These are phyloP conservation scores for Orussus abietinus DNA, from an alignment of 1,140 invertebrate species.

Conservation along the genomic window DNA sequence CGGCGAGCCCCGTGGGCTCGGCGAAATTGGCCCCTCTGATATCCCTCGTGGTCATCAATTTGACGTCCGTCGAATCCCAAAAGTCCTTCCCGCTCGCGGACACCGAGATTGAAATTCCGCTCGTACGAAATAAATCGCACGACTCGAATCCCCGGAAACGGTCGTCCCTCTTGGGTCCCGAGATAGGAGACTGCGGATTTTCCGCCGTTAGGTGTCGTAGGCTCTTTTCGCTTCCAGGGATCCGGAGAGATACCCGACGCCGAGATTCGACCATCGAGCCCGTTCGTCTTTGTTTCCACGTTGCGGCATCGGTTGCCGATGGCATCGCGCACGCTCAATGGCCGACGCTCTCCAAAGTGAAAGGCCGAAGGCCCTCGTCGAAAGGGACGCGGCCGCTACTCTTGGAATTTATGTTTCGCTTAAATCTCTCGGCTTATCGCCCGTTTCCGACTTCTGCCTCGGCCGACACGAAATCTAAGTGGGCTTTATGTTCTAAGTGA, in stretches of 20 bases:
- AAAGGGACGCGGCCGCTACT: too few relatives aligned
- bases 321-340: too few relatives aligned
- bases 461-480: too few relatives aligned
- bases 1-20: too few relatives aligned
- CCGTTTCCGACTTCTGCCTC: too few relatives aligned
- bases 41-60: not conserved
- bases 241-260: not conserved
- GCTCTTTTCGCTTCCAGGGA: slow-evolving; percentile 13
- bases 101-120: not conserved
- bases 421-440: too few relatives aligned
- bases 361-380: too few relatives aligned
- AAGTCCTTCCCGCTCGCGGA: not conserved
- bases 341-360: too few relatives aligned
- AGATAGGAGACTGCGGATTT: slow-evolving; percentile 18
- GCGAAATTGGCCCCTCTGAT: not conserved
- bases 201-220: slow-evolving; percentile 11
- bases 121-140: slow-evolving; percentile 17
- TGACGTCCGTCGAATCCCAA: not conserved
- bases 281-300: not conserved
- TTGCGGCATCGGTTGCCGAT: too few relatives aligned
- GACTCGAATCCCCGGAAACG: slow-evolving; percentile 18
- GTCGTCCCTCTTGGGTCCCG: slow-evolving; percentile 1
- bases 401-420: too few relatives aligned
- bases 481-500: too few relatives aligned
- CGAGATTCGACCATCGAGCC: not conserved